These are phyloP conservation scores for Gorsachius magnificus DNA, from an alignment of 2,797 vertebrate species.

Conservation along the genomic window DNA sequence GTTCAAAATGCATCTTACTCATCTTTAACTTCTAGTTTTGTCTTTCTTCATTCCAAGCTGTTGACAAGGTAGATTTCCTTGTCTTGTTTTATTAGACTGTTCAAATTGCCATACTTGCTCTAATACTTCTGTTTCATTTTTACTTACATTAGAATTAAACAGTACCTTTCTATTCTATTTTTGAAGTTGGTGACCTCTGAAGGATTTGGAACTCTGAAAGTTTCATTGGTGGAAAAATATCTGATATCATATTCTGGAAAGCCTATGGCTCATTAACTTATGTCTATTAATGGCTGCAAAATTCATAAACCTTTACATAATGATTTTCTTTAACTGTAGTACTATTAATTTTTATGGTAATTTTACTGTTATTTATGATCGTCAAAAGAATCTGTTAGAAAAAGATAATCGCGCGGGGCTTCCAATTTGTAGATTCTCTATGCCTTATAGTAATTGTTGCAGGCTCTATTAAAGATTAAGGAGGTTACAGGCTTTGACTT, in stretches of 20 bases:
- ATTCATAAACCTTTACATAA: slow-evolving; percentile 73
- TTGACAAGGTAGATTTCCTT: not conserved
- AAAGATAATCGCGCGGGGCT: not conserved
- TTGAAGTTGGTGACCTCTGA: slow-evolving; percentile 68
- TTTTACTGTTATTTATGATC: slow-evolving; percentile 62
- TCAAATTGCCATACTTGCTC: not conserved
- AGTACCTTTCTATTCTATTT: slow-evolving; percentile 45
- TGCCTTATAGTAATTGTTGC: slow-evolving; percentile 35
- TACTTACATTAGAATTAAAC: not conserved
- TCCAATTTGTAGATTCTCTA: slow-evolving; percentile 29
- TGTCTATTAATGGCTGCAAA: slow-evolving; percentile 61
- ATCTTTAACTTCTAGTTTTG: not conserved
- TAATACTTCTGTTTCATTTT: slow-evolving; percentile 18
- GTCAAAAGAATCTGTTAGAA: not conserved
- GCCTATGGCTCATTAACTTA: slow-evolving; percentile 61
- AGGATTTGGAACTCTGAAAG: slow-evolving; percentile 59
- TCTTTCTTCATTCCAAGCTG: not conserved
- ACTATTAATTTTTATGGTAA: slow-evolving; percentile 64
- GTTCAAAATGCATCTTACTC: not conserved
- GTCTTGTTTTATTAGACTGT: not conserved
- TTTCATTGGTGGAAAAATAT: slow-evolving; percentile 58
- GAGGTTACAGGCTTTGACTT: slow-evolving; percentile 55
- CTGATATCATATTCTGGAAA: slow-evolving; percentile 51
- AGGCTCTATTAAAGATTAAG: slow-evolving; percentile 58
- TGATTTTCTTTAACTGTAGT: slow-evolving; percentile 67